Conservation (phyloP, 92 coral and sea anemone species). For the Umimayanthus chanpuru region DNA sequence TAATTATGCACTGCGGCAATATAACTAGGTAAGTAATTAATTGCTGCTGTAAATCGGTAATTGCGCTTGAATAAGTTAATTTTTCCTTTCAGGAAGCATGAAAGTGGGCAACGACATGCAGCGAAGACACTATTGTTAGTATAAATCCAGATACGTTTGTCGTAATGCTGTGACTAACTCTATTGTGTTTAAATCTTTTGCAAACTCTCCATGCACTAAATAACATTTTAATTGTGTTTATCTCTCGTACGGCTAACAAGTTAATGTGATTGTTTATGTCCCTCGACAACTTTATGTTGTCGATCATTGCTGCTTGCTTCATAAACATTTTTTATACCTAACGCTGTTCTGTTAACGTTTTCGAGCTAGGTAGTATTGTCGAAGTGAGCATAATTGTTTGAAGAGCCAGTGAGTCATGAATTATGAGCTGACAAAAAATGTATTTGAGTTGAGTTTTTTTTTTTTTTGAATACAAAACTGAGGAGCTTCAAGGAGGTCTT, state of each 20-base stretch:
- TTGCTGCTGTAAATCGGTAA: neutral
- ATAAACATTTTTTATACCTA: too few species aligned
- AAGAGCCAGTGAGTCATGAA: neutral
- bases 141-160: slow-evolving; percentile 15
- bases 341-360: neutral
- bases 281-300: neutral
- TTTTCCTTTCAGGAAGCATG: slow-evolving; percentile 76
- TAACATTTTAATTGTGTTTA: neutral
- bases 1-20: neutral
- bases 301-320: neutral
- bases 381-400: neutral
- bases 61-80: slow-evolving; percentile 16
- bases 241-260: neutral
- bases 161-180: neutral
- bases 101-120: slow-evolving; percentile 74
- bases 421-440: too few species aligned
- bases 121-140: slow-evolving; percentile 86
- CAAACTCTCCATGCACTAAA: neutral
- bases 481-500: neutral
- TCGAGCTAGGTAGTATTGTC: neutral
- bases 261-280: neutral
- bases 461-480: neutral
- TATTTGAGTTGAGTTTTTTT: too few species aligned
- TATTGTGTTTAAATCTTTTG: neutral
- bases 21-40: neutral